Evolutionary conservation across 2,797 vertebrate species (phyloP), one percentile per base, ranked within the genome.

Genomic region (Sebastiscus tertius): DNA sequence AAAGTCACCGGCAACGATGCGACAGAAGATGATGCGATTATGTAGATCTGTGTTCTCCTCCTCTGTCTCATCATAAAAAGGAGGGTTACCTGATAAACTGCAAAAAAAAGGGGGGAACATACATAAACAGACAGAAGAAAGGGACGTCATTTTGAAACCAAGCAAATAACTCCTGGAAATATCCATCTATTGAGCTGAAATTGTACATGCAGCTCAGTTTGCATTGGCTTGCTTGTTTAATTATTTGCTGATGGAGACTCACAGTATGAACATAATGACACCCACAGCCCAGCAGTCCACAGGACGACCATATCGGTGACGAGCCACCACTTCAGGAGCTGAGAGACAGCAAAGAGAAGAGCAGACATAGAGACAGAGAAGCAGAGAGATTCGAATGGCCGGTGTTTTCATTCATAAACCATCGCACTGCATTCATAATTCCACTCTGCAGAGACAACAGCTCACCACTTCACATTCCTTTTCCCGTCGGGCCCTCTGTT

Each of bases 201-300:
- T 13, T 61, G 49, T 54, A 60, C 10, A 39, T 27, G 46, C 46
- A 52, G 34, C 20, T 70, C n/a, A 34, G 10, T 70, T 66, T 65
- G 13, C 52, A 52, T 29, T 66, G 16, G 31, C 3, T 11, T 65
- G 22, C 20, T 62, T 34, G 14, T 63, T 73, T 14, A 74, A 65
- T 62, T 26, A 31, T 59, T 75, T 75, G 18, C 1, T 24, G 54
- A 80, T 62, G 61, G 24, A 84, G 82, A 96, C 97, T 97, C 86
- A 97, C 97, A 97, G 94, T 88, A 97, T 97, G 83, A 83, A 97
- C 96, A 96, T 97, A 68, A 97, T 96, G 70, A 97, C 96, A 55
- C 97, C 97, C 64, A 97, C 96, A 20, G 97, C 97, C 97, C 97
- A 97, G 90, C 97, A 97, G 92, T 97, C 97, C 75, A 97, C 96